These are phyloP conservation scores for Rhabdomys dilectus DNA, from an alignment of 2,113 vertebrate species.

Conservation along the genomic window DNA sequence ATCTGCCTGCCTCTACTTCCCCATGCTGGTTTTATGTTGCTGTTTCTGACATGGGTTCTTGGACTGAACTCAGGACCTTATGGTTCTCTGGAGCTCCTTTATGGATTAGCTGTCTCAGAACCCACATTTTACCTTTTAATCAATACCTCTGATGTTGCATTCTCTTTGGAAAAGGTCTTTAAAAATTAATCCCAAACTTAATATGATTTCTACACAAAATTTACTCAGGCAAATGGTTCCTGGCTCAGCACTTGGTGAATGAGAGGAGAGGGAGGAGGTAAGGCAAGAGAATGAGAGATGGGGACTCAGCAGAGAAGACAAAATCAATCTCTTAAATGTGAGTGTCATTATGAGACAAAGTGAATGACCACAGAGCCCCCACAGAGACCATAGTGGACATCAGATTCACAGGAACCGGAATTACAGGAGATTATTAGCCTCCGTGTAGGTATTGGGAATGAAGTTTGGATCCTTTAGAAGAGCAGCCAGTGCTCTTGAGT, in stretches of 20 bases:
- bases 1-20: background rate
- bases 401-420: background rate
- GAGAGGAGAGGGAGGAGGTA: background rate
- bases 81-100: background rate
- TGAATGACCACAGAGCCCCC: background rate
- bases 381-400: background rate
- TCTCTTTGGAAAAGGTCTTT: background rate
- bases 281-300: background rate
- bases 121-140: background rate
- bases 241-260: background rate
- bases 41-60: background rate
- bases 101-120: background rate
- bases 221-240: background rate
- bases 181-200: background rate
- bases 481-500: background rate
- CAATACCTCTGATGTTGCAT: background rate
- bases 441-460: background rate
- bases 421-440: background rate
- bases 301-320: background rate
- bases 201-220: background rate
- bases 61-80: background rate
- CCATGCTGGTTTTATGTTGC: fast-evolving
- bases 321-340: background rate
- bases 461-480: background rate
- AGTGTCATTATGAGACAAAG: background rate